Conservation (phyloP, 2,888 invertebrate genomes). For the Amphipyra berbera region DNA sequence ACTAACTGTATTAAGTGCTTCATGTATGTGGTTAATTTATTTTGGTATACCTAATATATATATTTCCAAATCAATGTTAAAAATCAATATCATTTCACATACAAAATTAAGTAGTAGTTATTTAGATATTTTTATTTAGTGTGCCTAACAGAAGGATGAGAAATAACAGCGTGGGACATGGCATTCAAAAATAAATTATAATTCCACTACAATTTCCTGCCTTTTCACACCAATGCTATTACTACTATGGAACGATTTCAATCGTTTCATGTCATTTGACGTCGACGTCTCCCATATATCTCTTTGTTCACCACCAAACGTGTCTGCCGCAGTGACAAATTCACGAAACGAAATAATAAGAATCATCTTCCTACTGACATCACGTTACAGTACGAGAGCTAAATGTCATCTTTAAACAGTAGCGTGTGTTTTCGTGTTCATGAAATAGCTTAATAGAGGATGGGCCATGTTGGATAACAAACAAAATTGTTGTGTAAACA, state of each 20-base stretch:
- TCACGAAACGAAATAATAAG: constrained; percentile 32
- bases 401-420: constrained; percentile 29
- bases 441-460: constrained; percentile 35
- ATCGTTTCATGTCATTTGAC: constrained; percentile 30
- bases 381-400: constrained; percentile 16
- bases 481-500: constrained; percentile 70
- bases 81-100: constrained; percentile 13
- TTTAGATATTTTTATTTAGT: no score
- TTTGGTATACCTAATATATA: constrained; percentile 20
- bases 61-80: constrained; percentile 39
- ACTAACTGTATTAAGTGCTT: constrained; percentile 38
- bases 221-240: constrained; percentile 16
- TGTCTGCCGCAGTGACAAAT: constrained; percentile 43
- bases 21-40: constrained; percentile 37
- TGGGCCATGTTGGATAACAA: constrained; percentile 51
- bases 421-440: constrained; percentile 23
- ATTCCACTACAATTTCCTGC: neutral
- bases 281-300: constrained; percentile 34
- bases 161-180: no score
- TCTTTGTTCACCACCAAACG: constrained; percentile 30
- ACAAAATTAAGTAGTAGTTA: no score
- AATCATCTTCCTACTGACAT: constrained; percentile 42
- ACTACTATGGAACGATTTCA: constrained; percentile 25
- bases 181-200: no score
- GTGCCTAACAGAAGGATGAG: no score